Conservation (phyloP, 2,888 invertebrate genomes). For the Cremastobaeus sp. region DNA sequence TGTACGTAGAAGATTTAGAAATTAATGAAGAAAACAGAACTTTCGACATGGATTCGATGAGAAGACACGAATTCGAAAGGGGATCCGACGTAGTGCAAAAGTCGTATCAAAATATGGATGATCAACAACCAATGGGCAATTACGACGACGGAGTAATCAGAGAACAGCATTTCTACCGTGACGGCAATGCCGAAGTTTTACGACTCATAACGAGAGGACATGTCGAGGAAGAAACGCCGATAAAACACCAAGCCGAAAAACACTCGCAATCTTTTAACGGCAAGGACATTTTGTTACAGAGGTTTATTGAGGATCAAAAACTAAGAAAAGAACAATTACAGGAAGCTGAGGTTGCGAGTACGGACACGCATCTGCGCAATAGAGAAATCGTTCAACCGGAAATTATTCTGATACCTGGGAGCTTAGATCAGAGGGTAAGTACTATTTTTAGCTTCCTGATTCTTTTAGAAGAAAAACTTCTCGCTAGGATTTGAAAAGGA, state of each 20-base stretch:
- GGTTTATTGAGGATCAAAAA: constrained; percentile 89
- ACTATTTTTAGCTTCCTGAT: background rate
- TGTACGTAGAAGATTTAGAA: constrained; percentile 82
- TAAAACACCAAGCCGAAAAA: constrained; percentile 78
- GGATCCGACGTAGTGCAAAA: constrained; percentile 82
- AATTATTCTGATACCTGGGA: constrained; percentile 62
- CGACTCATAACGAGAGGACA: constrained; percentile 87
- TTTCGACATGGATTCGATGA: constrained; percentile 84
- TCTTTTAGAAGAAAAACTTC: too few species aligned
- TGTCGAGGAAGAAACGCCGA: constrained; percentile 82
- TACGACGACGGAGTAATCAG: constrained; percentile 76
- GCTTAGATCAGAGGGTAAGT: constrained; percentile 56
- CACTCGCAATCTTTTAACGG: constrained; percentile 80
- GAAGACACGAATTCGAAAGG: constrained; percentile 87
- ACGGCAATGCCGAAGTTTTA: constrained; percentile 91
- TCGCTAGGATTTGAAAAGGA: too few species aligned
- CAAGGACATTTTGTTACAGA: constrained; percentile 89
- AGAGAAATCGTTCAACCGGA: constrained; percentile 72
- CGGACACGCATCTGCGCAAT: constrained; percentile 70
- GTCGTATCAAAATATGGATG: constrained; percentile 61
- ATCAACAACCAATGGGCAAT: constrained; percentile 66
- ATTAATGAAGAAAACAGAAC: constrained; percentile 78
- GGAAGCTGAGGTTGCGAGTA: constrained; percentile 60
- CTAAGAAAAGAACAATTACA: constrained; percentile 65
- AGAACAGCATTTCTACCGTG: constrained; percentile 88